Evolutionary conservation across 2,888 invertebrate species (phyloP).

Genomic region (Pammene fasciana): DNA sequence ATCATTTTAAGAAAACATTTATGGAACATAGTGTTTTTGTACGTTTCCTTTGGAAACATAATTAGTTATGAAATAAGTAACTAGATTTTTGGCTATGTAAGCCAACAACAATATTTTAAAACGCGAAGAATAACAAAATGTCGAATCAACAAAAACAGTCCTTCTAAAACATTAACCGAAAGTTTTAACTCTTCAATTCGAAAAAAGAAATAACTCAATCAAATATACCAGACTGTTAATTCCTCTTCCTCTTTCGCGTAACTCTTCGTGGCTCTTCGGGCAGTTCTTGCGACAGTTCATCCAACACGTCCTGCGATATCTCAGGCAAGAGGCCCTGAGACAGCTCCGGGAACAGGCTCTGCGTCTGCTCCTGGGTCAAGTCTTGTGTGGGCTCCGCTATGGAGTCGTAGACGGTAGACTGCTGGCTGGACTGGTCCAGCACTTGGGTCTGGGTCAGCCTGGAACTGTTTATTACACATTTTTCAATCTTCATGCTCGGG

Average conservation of each 20-base stretch:
- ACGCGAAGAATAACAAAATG: not conserved
- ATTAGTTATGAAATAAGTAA: not conserved
- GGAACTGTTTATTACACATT: conserved; percentile 53
- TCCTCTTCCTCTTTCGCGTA: conserved; percentile 64
- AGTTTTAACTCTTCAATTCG: not conserved
- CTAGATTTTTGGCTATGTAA: too few relatives aligned
- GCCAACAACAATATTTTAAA: not conserved
- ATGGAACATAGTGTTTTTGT: conserved; percentile 9
- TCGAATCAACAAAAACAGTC: not conserved
- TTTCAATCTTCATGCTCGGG: not conserved
- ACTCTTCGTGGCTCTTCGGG: conserved; percentile 64
- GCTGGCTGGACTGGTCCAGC: conserved; percentile 47
- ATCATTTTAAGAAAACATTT: not conserved
- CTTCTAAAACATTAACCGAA: not conserved
- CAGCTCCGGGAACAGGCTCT: conserved; percentile 62
- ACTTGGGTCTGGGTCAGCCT: conserved; percentile 58
- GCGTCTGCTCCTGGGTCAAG: conserved; percentile 52
- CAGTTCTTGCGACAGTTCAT: conserved; percentile 50
- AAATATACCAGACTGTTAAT: conserved; percentile 44
- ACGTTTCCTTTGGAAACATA: not conserved
- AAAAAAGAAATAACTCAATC: conserved; percentile 17
- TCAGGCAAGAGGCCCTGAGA: conserved; percentile 51
- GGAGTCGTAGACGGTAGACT: conserved; percentile 45
- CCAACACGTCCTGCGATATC: conserved; percentile 40
- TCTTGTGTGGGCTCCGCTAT: conserved; percentile 43